Evolutionary conservation across 2,888 invertebrate species (phyloP).

Genomic region (Troides helena): DNA sequence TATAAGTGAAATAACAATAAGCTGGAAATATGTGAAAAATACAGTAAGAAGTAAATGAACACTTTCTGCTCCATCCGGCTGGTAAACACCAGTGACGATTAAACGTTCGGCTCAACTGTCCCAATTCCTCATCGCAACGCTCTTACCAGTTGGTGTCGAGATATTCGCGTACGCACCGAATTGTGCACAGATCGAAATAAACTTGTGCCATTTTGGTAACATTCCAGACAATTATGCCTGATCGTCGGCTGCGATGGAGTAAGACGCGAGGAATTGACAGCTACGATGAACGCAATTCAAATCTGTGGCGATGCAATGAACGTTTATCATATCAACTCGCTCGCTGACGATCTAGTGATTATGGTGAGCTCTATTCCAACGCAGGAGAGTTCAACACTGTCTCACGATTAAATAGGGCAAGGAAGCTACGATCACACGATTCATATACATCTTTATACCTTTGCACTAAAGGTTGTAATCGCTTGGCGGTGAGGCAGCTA

Average conservation of each 20-base stretch:
- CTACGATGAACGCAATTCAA: conserved; percentile 64
- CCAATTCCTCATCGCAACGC: conserved; percentile 33
- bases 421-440: conserved; percentile 37
- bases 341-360: conserved; percentile 38
- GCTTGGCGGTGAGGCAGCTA: conserved; percentile 53
- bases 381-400: conserved; percentile 60
- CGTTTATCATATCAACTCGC: conserved; percentile 56
- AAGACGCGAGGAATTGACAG: conserved; percentile 61
- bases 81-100: conserved; percentile 46
- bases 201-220: conserved; percentile 44
- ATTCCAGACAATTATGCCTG: conserved; percentile 56
- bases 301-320: conserved; percentile 61
- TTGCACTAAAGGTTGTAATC: conserved; percentile 46
- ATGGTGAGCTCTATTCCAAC: conserved; percentile 53
- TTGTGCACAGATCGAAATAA: conserved; percentile 35
- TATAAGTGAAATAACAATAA: no score
- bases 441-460: conserved; percentile 44
- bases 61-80: conserved; percentile 59
- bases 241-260: conserved; percentile 50
- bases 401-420: conserved; percentile 46
- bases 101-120: conserved; percentile 37
- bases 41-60: conserved; percentile 55
- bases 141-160: conserved; percentile 1
- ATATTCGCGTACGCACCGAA: conserved; percentile 20
- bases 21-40: conserved; percentile 23